Evolutionary conservation across 2,113 vertebrate genomes (phyloP).

Genomic region (Sinocyclocheilus maitianheensis): DNA sequence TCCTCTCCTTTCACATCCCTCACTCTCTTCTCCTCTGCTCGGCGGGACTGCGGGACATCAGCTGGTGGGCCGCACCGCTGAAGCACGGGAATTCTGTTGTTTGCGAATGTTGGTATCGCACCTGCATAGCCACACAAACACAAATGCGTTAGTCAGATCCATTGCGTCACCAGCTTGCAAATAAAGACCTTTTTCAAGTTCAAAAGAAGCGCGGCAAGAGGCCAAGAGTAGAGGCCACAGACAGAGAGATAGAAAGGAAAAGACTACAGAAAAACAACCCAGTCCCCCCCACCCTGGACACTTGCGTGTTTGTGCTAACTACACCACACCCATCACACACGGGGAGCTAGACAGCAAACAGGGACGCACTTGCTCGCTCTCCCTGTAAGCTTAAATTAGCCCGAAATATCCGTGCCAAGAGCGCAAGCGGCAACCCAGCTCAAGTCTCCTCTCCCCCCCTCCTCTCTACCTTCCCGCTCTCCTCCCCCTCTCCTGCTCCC

Average conservation of each 20-base stretch:
- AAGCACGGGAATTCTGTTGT: slow-evolving; percentile 54
- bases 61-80: slow-evolving; percentile 47
- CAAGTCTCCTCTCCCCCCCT: background rate
- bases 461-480: slow-evolving; percentile 4
- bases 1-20: slow-evolving; percentile 42
- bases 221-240: background rate
- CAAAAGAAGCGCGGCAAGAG: background rate
- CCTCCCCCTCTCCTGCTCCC: background rate
- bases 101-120: slow-evolving; percentile 29
- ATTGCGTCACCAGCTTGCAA: slow-evolving; percentile 1
- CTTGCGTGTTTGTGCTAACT: slow-evolving; percentile 48
- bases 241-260: slow-evolving; percentile 4
- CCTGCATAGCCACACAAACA: slow-evolving; percentile 53
- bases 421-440: slow-evolving; percentile 51
- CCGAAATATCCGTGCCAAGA: slow-evolving; percentile 54
- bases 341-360: slow-evolving; percentile 32
- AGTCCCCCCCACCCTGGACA: slow-evolving; percentile 20
- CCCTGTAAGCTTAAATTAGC: slow-evolving; percentile 56
- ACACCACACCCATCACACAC: slow-evolving; percentile 55
- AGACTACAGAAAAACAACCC: background rate
- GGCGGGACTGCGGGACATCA: slow-evolving; percentile 14
- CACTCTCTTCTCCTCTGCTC: slow-evolving; percentile 37
- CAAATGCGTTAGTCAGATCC: background rate
- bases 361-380: slow-evolving; percentile 32
- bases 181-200: slow-evolving; percentile 9